Conservation (phyloP, 1,140 invertebrate species). For the Drosophila pectinifera region DNA sequence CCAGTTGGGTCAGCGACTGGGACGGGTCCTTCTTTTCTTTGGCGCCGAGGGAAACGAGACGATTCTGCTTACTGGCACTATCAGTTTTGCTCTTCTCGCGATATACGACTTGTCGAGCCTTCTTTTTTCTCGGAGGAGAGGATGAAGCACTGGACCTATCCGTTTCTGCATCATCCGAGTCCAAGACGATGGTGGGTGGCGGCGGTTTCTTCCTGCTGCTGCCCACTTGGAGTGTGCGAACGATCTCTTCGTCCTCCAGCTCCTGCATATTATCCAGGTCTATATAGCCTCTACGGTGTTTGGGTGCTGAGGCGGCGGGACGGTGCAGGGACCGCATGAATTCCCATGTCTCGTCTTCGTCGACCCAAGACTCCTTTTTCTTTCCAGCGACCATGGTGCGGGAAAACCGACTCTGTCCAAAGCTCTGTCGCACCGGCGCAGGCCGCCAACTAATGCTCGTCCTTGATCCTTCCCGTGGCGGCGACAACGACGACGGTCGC, state of each 20-base stretch:
- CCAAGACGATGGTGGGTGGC: background rate
- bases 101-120: too few species aligned
- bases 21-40: constrained; percentile 79
- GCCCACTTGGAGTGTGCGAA: constrained; percentile 15
- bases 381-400: constrained; percentile 40
- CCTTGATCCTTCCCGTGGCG: background rate
- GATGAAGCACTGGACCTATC: background rate
- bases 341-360: background rate
- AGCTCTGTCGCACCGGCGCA: background rate
- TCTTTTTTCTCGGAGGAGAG: background rate
- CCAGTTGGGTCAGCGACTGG: constrained; percentile 79
- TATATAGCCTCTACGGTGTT: constrained; percentile 49
- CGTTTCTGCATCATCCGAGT: background rate
- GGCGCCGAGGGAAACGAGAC: constrained; percentile 85
- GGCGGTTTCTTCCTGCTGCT: background rate
- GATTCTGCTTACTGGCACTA: constrained; percentile 70
- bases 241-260: constrained; percentile 64
- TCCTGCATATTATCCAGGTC: constrained; percentile 83
- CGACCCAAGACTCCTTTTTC: constrained; percentile 27
- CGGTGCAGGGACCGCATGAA: background rate
- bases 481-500: background rate
- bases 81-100: too few species aligned
- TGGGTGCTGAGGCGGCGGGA: background rate
- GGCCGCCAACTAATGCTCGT: background rate
- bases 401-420: constrained; percentile 26